phyloP scores from a whole-genome alignment of 1,140 invertebrate species.

The Sarcophaga bullata region DNA sequence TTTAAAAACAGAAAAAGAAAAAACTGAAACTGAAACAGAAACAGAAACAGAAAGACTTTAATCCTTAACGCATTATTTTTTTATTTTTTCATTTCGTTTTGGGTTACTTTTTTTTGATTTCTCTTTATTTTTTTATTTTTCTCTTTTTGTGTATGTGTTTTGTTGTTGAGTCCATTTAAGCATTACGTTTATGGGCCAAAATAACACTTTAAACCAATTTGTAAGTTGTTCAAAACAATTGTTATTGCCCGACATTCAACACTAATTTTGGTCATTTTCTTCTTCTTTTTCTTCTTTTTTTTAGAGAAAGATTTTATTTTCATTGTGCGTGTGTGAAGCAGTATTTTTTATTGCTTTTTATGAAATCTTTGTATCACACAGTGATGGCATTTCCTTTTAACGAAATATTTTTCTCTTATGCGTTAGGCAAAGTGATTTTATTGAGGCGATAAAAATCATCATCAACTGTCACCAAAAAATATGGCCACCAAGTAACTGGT shows the following conservation, averaged over 20 bases:
- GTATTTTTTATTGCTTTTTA: background rate
- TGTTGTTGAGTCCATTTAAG: background rate
- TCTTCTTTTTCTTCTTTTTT: background rate
- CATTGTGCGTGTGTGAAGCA: too few relatives aligned
- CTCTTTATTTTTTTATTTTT: too few relatives aligned
- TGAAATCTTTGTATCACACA: background rate
- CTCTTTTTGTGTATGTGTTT: too few relatives aligned
- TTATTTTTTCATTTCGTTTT: background rate
- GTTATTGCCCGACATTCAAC: slow-evolving; percentile 11
- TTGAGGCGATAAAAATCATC: background rate
- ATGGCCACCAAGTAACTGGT: background rate
- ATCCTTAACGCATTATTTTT: slow-evolving; percentile 19
- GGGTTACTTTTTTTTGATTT: background rate
- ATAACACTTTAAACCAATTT: slow-evolving; percentile 23
- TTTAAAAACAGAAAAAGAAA: too few relatives aligned
- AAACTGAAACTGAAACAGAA: background rate
- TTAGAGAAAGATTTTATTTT: background rate
- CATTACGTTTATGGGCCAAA: slow-evolving; percentile 13
- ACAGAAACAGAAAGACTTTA: background rate
- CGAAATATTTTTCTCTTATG: background rate
- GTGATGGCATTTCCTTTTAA: background rate
- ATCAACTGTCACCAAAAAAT: background rate
- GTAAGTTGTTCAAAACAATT: slow-evolving; percentile 22
- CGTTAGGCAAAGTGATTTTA: background rate
- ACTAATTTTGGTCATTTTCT: slow-evolving; percentile 1